Conservation (phyloP, 2,888 invertebrate species). For the Pyrrhosoma nymphula region DNA sequence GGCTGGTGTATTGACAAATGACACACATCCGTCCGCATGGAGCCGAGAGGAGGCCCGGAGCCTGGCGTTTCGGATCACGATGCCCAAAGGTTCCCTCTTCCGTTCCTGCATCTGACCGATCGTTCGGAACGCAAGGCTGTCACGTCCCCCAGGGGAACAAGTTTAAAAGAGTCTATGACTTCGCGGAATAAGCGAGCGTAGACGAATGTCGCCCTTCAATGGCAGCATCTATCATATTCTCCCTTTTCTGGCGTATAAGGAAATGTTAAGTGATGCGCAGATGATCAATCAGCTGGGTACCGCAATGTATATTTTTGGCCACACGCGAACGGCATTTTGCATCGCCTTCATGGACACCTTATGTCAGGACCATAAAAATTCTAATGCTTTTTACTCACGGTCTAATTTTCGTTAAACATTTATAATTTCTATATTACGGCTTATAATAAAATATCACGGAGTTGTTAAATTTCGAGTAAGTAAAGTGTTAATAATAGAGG, state of each 20-base stretch:
- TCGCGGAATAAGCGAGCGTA: background rate
- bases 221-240: background rate
- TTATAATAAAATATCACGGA: too few relatives aligned
- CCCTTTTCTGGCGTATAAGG: background rate
- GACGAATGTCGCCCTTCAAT: background rate
- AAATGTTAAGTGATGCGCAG: background rate
- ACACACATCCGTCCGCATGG: background rate
- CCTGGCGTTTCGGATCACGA: background rate
- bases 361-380: too few relatives aligned
- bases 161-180: background rate
- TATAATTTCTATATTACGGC: too few relatives aligned
- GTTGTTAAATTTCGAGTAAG: too few relatives aligned
- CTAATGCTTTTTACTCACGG: too few relatives aligned
- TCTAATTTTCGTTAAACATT: too few relatives aligned
- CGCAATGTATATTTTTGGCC: background rate
- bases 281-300: background rate
- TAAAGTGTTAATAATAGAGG: too few relatives aligned
- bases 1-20: conserved; percentile 7
- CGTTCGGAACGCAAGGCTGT: background rate
- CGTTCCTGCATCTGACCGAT: background rate
- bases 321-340: background rate
- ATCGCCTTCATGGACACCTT: background rate
- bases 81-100: background rate
- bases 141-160: background rate
- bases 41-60: background rate